Conservation (phyloP, 2,888 invertebrate species). For the Diarsia mendica region DNA sequence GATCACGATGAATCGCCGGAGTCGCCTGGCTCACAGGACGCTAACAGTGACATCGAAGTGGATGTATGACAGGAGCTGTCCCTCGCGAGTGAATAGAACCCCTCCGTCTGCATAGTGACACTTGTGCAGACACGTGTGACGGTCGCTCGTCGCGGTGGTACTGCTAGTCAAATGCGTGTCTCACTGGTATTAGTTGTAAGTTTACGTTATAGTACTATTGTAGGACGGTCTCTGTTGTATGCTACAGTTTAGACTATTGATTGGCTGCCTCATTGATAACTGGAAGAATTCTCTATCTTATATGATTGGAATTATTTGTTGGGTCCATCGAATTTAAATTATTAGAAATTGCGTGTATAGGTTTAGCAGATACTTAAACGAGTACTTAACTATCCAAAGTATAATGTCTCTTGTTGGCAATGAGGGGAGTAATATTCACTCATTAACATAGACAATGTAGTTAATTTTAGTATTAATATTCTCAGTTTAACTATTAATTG, state of each 20-base stretch:
- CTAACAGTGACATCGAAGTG: constrained; percentile 84
- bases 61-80: constrained; percentile 86
- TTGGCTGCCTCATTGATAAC: constrained; percentile 44
- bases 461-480: constrained; percentile 55
- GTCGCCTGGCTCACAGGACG: constrained; percentile 77
- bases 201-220: constrained; percentile 54
- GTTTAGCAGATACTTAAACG: constrained; percentile 59
- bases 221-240: constrained; percentile 48
- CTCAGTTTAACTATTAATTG: constrained; percentile 49
- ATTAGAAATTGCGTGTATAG: constrained; percentile 49
- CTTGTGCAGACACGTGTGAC: constrained; percentile 40
- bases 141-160: constrained; percentile 66
- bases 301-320: constrained; percentile 53
- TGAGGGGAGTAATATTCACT: constrained; percentile 37
- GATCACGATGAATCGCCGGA: constrained; percentile 75
- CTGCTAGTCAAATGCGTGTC: constrained; percentile 77
- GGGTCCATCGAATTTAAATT: constrained; percentile 60
- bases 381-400: constrained; percentile 68
- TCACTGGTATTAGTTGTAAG: constrained; percentile 75
- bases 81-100: constrained; percentile 77
- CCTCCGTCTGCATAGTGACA: constrained; percentile 58
- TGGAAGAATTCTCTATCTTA: constrained; percentile 50
- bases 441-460: constrained; percentile 38
- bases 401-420: constrained; percentile 31
- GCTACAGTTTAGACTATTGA: constrained; percentile 38